These are phyloP conservation scores for Holocentrus rufus DNA, from an alignment of 2,797 vertebrate genomes.

Conservation along the genomic window DNA sequence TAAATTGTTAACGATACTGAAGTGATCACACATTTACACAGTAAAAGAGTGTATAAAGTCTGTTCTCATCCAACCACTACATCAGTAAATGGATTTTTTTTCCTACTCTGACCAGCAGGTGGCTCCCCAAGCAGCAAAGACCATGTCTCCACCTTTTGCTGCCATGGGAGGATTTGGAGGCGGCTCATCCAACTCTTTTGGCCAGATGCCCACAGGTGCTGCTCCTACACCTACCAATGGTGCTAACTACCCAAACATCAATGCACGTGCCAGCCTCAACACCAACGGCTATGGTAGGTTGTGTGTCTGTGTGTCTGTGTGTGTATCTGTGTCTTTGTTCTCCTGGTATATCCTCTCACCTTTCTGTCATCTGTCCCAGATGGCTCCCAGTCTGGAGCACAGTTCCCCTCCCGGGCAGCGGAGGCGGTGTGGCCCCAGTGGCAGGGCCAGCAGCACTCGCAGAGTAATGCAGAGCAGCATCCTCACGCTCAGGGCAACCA, in stretches of 20 bases:
- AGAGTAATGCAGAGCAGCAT: conserved; percentile 82
- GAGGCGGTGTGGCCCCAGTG: conserved; percentile 95
- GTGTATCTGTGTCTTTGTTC: not conserved
- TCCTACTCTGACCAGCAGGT: conserved; percentile 75
- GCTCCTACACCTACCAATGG: conserved; percentile 70
- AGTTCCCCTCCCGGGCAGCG: conserved; percentile 86
- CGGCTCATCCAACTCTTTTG: conserved; percentile 85
- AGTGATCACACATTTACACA: not conserved
- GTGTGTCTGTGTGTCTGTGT: not conserved
- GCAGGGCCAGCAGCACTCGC: conserved; percentile 90
- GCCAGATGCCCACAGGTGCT: conserved; percentile 82
- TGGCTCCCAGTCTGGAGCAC: conserved; percentile 79
- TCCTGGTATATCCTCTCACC: conserved; percentile 65
- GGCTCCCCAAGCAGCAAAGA: conserved; percentile 85
- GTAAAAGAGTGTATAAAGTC: too few relatives aligned
- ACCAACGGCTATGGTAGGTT: conserved; percentile 79
- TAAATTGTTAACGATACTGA: not conserved
- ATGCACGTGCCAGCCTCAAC: conserved; percentile 68
- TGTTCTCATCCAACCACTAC: too few relatives aligned
- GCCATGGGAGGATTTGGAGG: conserved; percentile 85
- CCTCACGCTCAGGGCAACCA: conserved; percentile 85
- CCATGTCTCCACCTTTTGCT: conserved; percentile 83
- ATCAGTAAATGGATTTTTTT: conserved; percentile 10
- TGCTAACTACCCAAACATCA: conserved; percentile 78
- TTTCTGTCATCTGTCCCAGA: conserved; percentile 70